Conservation (phyloP, 1,140 invertebrate genomes). For the Musca vetustissima region DNA sequence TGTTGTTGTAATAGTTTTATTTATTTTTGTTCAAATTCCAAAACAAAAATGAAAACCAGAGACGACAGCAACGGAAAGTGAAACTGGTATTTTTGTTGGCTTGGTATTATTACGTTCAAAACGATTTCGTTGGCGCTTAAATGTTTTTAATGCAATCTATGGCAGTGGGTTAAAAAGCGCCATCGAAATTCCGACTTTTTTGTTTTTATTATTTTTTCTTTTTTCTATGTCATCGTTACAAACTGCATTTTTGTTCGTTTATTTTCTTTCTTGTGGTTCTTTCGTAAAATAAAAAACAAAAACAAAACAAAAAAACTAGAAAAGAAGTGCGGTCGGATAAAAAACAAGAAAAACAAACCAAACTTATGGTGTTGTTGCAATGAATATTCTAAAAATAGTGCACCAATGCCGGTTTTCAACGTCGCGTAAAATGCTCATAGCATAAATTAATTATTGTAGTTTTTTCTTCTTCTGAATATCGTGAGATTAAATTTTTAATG, state of each 20-base stretch:
- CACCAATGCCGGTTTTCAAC: too few species aligned
- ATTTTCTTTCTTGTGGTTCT: neutral
- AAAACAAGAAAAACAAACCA: neutral
- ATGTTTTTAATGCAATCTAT: neutral
- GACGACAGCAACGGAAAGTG: conserved; percentile 20
- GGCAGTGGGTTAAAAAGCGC: too few species aligned
- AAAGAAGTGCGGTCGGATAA: neutral
- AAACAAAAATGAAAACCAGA: neutral
- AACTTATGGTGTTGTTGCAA: too few species aligned
- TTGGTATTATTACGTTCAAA: too few species aligned
- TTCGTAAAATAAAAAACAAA: neutral
- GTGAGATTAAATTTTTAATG: too few species aligned
- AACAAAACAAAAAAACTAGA: conserved; percentile 6
- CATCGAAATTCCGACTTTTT: neutral
- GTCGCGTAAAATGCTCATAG: too few species aligned
- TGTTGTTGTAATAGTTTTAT: too few species aligned
- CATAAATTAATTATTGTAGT: too few species aligned
- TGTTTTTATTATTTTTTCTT: neutral
- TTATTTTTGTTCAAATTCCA: neutral
- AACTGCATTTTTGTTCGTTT: neutral
- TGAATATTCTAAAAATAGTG: too few species aligned
- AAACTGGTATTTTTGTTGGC: conserved; percentile 16
- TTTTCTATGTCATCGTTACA: neutral
- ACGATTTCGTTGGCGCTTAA: neutral
- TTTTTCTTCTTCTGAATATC: too few species aligned